A percentile compares a stretch with the other conserved stretches of the same genome.
These are phyloP conservation scores for Petrolisthes manimaculis DNA, from an alignment of 2,888 invertebrate species.

Conservation along the genomic window DNA sequence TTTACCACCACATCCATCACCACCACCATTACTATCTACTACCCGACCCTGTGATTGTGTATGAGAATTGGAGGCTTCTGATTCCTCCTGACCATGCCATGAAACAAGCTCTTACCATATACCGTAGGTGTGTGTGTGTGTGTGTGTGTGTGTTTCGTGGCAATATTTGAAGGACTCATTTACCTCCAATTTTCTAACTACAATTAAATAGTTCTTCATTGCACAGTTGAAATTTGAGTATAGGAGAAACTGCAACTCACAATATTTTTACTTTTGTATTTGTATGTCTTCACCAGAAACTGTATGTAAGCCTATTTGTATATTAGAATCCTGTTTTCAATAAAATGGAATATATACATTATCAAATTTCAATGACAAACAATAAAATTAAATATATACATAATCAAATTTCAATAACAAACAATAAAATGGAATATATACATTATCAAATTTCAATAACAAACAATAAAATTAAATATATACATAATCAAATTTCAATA, in stretches of 20 bases:
- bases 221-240: background rate
- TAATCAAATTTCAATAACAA: background rate
- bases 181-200: too few species aligned
- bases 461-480: constrained; percentile 56
- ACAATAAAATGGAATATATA: constrained; percentile 55
- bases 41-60: too few species aligned
- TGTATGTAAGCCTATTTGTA: constrained; percentile 60
- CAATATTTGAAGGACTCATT: too few species aligned
- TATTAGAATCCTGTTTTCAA: constrained; percentile 55
- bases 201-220: background rate
- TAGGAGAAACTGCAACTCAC: constrained; percentile 33
- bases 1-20: too few species aligned
- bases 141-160: too few species aligned
- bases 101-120: too few species aligned
- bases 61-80: too few species aligned
- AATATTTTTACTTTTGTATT: constrained; percentile 61
- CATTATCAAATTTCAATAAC: background rate
- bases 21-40: too few species aligned
- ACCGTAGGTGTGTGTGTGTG: too few species aligned
- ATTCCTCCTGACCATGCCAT: too few species aligned
- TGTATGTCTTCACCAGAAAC: constrained; percentile 44
- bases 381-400: constrained; percentile 53
- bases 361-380: background rate
- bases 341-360: constrained; percentile 47
- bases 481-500: background rate